Evolutionary conservation across 2,888 invertebrate species (phyloP), one percentile per base, ranked within the genome.

Genomic region (Dioctria rufipes): DNA sequence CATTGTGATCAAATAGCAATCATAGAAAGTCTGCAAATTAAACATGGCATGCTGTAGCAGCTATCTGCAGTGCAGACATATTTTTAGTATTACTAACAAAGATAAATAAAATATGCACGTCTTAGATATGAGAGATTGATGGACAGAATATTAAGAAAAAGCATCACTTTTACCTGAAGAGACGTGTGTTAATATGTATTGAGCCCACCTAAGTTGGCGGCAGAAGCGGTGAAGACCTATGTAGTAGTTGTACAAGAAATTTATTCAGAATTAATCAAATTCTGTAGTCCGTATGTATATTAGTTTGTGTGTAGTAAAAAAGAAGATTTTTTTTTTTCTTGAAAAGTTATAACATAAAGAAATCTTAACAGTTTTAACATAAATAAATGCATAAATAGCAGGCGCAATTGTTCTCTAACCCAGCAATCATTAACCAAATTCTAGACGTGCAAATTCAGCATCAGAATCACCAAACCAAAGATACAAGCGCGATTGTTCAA

Each of bases 381-480:
- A 42, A 67, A 67, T 67, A 67, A 67, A 67, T 67, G 67, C 9
- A 49, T 43, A 67, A 46, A 67, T 43, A 42, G 25, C 46, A 43
- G 67, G 8, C 25, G 3, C 43, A 9, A 13, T 25, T 42, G 49
- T 5, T 67, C 46, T 43, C 9, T 9, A 67, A 67, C 2, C 9
- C 43, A 13, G 8, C 13, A n/a, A 67, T 67, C 49, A 46, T 49
- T 37, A 46, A 8, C 46, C 46, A 13, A 13, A 67, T 67, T 73
- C 58, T 60, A 58, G 37, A 43, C 8, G 25, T 46, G 60, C 25
- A 25, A 25, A 25, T 25, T 25, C 25, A 58, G 54, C 54, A 54
- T 54, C 54, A 40, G 43, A 42, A 40, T 54, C 54, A 40, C n/a
- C 25, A 25, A 25, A 25, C 25, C 25, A 25, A 25, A 25, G 25